Percentiles rank a stretch among this genome's conserved stretches.
phyloP scores from a whole-genome alignment of 2,113 vertebrate species.

The Phocoena phocoena region DNA sequence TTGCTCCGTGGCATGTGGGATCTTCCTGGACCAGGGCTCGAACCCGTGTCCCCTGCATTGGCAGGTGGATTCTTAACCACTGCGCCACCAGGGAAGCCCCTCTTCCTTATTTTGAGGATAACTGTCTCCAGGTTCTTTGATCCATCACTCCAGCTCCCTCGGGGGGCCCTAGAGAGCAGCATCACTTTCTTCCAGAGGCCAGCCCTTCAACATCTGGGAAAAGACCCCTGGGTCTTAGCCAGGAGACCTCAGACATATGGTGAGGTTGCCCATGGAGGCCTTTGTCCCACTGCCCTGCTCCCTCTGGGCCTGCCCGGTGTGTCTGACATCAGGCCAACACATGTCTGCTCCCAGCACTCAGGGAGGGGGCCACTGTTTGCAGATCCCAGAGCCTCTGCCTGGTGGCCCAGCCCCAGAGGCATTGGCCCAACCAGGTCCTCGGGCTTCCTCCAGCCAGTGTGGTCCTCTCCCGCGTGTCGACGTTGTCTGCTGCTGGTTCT shows the following conservation, averaged over 20 bases:
- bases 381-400: not conserved
- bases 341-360: not conserved
- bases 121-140: not conserved
- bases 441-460: not conserved
- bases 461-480: not conserved
- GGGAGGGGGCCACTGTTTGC: too few relatives aligned
- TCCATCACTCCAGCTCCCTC: not conserved
- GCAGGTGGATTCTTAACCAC: too few relatives aligned
- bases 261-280: fast-evolving
- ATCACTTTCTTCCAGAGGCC: not conserved
- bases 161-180: not conserved
- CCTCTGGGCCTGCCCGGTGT: fast-evolving
- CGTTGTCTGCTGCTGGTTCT: not conserved
- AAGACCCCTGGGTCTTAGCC: not conserved
- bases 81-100: too few relatives aligned
- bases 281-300: not conserved
- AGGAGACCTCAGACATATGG: not conserved
- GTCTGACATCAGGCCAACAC: not conserved
- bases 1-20: too few relatives aligned
- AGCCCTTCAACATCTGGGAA: not conserved
- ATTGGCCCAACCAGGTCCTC: fast-evolving
- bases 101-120: not conserved
- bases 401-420: not conserved
- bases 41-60: too few relatives aligned
- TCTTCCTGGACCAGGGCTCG: too few relatives aligned